These are phyloP conservation scores for Ostrea edulis DNA, from an alignment of 1,140 invertebrate species.

Conservation along the genomic window DNA sequence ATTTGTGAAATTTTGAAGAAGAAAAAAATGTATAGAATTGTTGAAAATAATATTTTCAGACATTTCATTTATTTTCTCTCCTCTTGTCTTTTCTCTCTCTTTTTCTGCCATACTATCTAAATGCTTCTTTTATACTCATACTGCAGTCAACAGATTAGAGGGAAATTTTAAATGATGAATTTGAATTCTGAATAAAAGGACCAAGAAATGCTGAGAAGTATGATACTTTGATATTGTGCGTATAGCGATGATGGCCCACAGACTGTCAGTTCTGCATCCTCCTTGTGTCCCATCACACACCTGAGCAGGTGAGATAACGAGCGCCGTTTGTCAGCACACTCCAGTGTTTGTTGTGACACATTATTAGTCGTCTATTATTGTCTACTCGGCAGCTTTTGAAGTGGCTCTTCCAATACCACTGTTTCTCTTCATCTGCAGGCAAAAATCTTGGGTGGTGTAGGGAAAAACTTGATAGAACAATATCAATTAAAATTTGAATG, in stretches of 20 bases:
- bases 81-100: background rate
- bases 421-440: slow-evolving; percentile 12
- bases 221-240: background rate
- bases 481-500: slow-evolving; percentile 40
- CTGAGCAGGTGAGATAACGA: slow-evolving; percentile 33
- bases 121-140: background rate
- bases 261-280: slow-evolving; percentile 13
- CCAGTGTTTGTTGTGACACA: slow-evolving; percentile 36
- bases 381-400: slow-evolving; percentile 6
- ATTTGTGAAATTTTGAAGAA: background rate
- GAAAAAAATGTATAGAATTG: background rate
- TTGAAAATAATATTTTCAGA: background rate
- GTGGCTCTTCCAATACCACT: slow-evolving; percentile 21
- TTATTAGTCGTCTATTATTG: slow-evolving; percentile 33
- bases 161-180: background rate
- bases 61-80: background rate
- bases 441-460: slow-evolving; percentile 26
- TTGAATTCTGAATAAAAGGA: too few species aligned
- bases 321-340: slow-evolving; percentile 26
- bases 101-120: background rate
- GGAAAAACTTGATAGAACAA: slow-evolving; percentile 33
- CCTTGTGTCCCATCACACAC: background rate
- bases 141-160: background rate
- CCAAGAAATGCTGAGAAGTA: background rate
- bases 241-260: background rate